Conservation (phyloP, 1,140 invertebrate species). For the Akabosia matsudoensis region DNA sequence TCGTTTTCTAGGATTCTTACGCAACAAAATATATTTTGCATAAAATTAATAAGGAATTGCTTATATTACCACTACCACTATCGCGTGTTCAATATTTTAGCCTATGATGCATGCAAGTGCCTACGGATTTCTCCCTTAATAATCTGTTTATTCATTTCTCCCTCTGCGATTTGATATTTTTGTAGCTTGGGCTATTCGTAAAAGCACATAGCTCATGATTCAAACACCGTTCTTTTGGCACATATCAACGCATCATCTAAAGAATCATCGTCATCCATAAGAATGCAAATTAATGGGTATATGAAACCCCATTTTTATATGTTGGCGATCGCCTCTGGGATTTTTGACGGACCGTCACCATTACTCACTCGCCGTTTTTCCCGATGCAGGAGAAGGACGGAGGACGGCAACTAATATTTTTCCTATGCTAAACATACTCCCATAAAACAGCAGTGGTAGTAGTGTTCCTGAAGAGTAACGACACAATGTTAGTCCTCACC, state of each 20-base stretch:
- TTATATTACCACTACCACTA: neutral
- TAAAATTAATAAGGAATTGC: conserved; percentile 13
- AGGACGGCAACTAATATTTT: too few species aligned
- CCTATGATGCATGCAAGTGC: neutral
- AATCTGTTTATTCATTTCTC: too few species aligned
- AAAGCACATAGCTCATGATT: too few species aligned
- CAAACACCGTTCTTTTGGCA: neutral
- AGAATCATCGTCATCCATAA: neutral
- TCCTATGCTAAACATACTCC: neutral
- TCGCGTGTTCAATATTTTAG: neutral
- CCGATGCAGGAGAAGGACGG: neutral
- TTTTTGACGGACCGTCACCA: conserved; percentile 10
- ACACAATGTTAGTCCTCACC: too few species aligned
- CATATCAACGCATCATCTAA: too few species aligned
- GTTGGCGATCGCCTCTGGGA: conserved; percentile 4
- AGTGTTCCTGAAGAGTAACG: too few species aligned
- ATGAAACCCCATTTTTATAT: neutral
- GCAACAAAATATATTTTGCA: conserved; percentile 10
- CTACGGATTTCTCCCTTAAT: neutral
- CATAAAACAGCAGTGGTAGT: neutral
- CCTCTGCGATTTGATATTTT: too few species aligned
- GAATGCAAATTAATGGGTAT: neutral
- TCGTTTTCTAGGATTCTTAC: neutral
- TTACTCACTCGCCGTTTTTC: neutral
- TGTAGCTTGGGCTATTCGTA: too few species aligned